Evolutionary conservation across 2,888 invertebrate genomes (phyloP), one percentile per base, ranked within the genome.

Genomic region (Clistopyga incitator): DNA sequence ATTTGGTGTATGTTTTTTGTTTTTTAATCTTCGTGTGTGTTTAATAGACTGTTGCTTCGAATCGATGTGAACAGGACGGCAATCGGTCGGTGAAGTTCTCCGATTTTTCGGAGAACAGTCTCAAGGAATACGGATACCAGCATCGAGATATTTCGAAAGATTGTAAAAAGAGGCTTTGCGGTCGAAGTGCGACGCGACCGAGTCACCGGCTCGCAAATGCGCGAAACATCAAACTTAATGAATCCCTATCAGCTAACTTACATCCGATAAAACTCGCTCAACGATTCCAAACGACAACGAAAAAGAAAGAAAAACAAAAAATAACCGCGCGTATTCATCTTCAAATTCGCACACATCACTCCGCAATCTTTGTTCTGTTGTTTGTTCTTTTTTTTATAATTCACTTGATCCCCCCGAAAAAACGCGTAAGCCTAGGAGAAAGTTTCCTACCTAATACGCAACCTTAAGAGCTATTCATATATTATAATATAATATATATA

Each of bases 21-120:
- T n/a, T n/a, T n/a, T 23, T 34, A 68, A 18, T 10, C 50, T 64
- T 74, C 29, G 20, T 34, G 23, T 70, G 38, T 38, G 38, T 86
- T 82, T 81, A 78, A 86, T 76, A 82, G 78, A 86, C 79, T 86
- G 67, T 86, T 84, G 84, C 81, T 80, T 88, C 88, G 87, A 88
- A 87, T 91, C 91, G 91, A 91, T 91, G 91, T 91, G 88, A 87
- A 81, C 87, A 89, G 91, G 91, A 91, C 91, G 91, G 91, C 91
- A 90, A 88, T 86, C 85, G 87, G 72, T 89, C 86, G 88, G 87
- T 88, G 70, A 84, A 80, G 82, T 87, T 86, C 79, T 61, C 79
- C 67, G 38, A 76, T 72, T 78, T 8, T 38, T 54, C 42, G 74
- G 61, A 61, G 70, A 82, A 78, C 78, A 64, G 78, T 74, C 38